Evolutionary conservation across 2,113 vertebrate genomes (phyloP), one percentile per base, ranked within the genome.

Genomic region (Manacus vitellinus): DNA sequence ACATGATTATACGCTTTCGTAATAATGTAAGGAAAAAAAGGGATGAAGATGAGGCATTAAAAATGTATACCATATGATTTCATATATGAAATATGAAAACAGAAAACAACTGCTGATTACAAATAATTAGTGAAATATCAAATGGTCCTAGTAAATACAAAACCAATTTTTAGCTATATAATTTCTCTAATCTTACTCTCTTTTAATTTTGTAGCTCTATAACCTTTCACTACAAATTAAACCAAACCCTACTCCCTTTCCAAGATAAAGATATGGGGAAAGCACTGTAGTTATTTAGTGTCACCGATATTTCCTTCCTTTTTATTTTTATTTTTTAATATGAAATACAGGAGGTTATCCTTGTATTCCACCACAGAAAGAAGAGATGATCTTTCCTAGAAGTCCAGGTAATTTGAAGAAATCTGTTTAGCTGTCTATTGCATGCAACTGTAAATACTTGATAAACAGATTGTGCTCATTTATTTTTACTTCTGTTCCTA

Each of bases 1-100:
- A 89, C 33, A 25, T 82, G 97, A 95, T 92, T 95, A 59, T 80
- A 54, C 35, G 47, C 82, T 96, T 95, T 90, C 5, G 8, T 83
- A 92, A 84, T 85, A 84, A 68, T 27, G 49, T 77, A 68, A 91
- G 85, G 18, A 33, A 91, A 55, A 86, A 83, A 86, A 67, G 43
- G 10, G 8, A 43, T 71, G 41, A 59, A 67, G 47, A 72, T 27
- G 47, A 85, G 19, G 44, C 75, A 72, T 37, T 79, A 95, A 92
- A 89, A 90, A 83, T 94, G 43, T 80, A 93, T 77, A 88, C 14
- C 2, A 4, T 47, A 77, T 31, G 14, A 84, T 80, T 93, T 91
- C 75, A 59, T 81, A 84, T 21, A 83, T 19, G 51, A 89, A 80
- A 66, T 79, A 28, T 15, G 51, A 58, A 78, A 83, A 76, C 19